phyloP scores from a whole-genome alignment of 1,140 invertebrate genomes.

The Ostrea edulis region DNA sequence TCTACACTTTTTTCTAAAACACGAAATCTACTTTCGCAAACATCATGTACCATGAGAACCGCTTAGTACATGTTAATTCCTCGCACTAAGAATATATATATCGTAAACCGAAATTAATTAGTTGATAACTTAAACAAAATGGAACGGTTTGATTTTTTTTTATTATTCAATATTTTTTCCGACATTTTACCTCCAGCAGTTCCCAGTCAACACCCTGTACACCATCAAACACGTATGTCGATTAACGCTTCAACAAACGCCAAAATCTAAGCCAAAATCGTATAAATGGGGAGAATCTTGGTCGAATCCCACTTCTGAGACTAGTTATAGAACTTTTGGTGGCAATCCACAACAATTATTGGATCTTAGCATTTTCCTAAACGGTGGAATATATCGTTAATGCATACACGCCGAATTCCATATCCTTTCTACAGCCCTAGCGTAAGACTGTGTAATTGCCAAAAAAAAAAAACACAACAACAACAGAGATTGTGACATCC shows the following conservation, averaged over 20 bases:
- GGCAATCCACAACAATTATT: background rate
- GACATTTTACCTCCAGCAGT: background rate
- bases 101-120: background rate
- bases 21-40: background rate
- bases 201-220: background rate
- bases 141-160: background rate
- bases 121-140: background rate
- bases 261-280: background rate
- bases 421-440: too few relatives aligned
- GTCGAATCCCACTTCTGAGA: background rate
- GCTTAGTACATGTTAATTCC: too few relatives aligned
- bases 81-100: too few relatives aligned
- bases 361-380: too few relatives aligned
- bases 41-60: background rate
- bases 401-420: too few relatives aligned
- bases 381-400: too few relatives aligned
- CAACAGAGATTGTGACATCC: too few relatives aligned
- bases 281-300: background rate
- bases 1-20: background rate
- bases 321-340: background rate
- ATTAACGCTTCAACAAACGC: background rate
- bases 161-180: background rate
- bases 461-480: too few relatives aligned
- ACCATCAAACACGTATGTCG: background rate
- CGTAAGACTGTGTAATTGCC: too few relatives aligned